Evolutionary conservation across 2,888 invertebrate genomes (phyloP), one percentile per base, ranked within the genome.

Genomic region (Philhelius pedissequus): DNA sequence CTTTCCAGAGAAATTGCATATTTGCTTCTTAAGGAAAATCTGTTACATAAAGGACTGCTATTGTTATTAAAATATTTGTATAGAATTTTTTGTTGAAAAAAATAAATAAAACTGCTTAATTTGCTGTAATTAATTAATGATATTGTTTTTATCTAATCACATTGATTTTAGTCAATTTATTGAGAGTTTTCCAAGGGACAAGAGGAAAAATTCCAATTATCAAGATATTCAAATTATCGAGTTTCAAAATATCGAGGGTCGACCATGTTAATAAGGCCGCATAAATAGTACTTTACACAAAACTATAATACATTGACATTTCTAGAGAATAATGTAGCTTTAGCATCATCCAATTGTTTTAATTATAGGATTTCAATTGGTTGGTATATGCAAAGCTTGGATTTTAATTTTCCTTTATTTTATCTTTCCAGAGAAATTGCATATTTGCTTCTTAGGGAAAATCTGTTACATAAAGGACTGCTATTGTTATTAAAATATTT

Each of bases 371-470:
- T 13, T 11, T 38, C 25, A 87, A 70, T 89, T 89, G 91, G 90
- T 90, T 90, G 90, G 91, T 90, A 87, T 90, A 87, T 89, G 89
- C 88, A 87, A 88, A 87, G 86, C 86, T 52, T 70, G 90, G 38
- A 13, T 38, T 38, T 89, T 93, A 58, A 9, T 88, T 92, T 93
- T 91, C 91, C 93, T 92, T 93, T 92, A 92, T 89, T 91, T 87
- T 86, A 86, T 90, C 89, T 77, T 88, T 92, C 92, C 92, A 86
- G 87, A 88, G 87, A 87, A 38, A n/a, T n/a, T n/a, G n/a, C n/a
- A n/a, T n/a, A n/a, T n/a, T n/a, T n/a, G n/a, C n/a, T n/a, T 38
- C 38, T 2, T 13, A 38, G 13, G 2, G 13, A 38, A 2, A 38
- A 13, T 38, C 13, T 38, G 38, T 4, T 25, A 3, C 25, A 25